Conservation (phyloP, 64 coral and sea anemone species). For the Montipora capricornis region DNA sequence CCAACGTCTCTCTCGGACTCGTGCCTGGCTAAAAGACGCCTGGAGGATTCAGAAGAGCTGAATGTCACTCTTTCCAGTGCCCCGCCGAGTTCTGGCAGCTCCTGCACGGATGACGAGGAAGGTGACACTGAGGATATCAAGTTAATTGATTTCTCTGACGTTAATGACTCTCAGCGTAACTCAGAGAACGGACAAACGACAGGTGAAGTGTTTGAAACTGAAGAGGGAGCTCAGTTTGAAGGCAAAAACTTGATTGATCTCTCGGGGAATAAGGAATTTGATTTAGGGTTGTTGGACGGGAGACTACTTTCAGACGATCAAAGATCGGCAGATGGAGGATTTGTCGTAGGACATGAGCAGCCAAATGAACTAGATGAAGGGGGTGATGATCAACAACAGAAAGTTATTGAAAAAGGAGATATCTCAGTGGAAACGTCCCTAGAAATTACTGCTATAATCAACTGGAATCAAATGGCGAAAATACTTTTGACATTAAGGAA, state of each 20-base stretch:
- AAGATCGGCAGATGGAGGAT: background rate
- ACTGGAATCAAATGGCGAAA: background rate
- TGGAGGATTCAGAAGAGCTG: conserved; percentile 8
- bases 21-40: conserved; percentile 29
- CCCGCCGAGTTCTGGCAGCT: conserved; percentile 61
- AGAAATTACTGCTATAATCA: background rate
- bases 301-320: background rate
- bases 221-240: background rate
- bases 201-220: background rate
- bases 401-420: background rate
- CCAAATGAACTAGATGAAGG: background rate
- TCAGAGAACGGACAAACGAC: background rate
- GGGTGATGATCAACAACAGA: background rate
- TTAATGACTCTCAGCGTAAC: background rate
- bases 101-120: conserved; percentile 47
- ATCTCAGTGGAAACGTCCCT: background rate
- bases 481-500: background rate
- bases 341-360: conserved; percentile 5
- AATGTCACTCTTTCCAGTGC: conserved; percentile 54
- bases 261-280: background rate
- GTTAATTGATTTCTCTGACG: background rate
- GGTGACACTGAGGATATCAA: background rate
- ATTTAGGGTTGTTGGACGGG: background rate
- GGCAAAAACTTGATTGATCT: background rate
- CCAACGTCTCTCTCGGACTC: conserved; percentile 61